phyloP scores from a whole-genome alignment of 2,888 invertebrate genomes.

The Barypeithes pellucidus region DNA sequence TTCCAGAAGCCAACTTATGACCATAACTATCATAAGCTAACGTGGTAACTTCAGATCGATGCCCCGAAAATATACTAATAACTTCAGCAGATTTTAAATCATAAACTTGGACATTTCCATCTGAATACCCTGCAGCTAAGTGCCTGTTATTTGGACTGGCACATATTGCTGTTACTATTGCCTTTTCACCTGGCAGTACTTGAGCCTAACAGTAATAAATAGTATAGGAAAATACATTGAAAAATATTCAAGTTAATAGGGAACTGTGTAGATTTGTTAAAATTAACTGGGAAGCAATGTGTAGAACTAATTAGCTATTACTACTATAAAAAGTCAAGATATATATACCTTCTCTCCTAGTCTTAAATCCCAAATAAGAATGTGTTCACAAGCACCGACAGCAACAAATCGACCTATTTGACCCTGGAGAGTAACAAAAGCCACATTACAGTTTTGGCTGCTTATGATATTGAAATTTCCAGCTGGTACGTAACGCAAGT shows the following conservation, averaged over 20 bases:
- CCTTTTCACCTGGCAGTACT: constrained; percentile 86
- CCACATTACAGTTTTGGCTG: constrained; percentile 84
- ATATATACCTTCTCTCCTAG: constrained; percentile 83
- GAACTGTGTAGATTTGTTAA: constrained; percentile 12
- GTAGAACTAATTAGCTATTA: background rate
- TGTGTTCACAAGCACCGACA: constrained; percentile 94
- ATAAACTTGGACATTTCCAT: constrained; percentile 90
- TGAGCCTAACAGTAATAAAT: constrained; percentile 75
- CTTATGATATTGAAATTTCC: constrained; percentile 93
- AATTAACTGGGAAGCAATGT: background rate
- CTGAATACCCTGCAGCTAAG: constrained; percentile 92
- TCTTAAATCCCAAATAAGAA: constrained; percentile 94
- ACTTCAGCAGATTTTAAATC: constrained; percentile 83
- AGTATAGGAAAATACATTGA: too few relatives aligned
- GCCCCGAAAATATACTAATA: constrained; percentile 85
- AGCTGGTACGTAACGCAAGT: constrained; percentile 88
- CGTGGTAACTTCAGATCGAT: constrained; percentile 87
- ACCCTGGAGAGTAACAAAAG: constrained; percentile 84
- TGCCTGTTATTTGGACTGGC: constrained; percentile 84
- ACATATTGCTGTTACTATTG: constrained; percentile 84
- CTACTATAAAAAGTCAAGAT: background rate
- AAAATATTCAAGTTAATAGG: too few relatives aligned
- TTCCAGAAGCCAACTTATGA: constrained; percentile 90
- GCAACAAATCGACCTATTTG: constrained; percentile 89
- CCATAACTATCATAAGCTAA: constrained; percentile 89